Conservation (phyloP, 2,113 vertebrate species). For the Lipotes vexillifer region DNA sequence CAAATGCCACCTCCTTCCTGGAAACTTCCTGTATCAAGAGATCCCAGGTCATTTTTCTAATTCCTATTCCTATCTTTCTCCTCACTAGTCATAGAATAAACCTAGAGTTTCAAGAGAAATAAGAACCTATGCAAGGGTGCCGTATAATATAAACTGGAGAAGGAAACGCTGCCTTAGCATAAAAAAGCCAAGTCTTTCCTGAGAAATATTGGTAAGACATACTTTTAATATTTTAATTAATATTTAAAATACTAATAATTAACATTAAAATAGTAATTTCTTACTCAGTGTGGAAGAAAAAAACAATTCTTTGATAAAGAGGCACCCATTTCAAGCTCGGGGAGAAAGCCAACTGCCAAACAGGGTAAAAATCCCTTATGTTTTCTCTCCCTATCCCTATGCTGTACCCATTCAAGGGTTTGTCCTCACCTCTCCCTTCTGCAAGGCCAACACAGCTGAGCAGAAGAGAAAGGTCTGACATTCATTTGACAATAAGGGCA, state of each 20-base stretch:
- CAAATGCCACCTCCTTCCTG: not conserved
- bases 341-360: not conserved
- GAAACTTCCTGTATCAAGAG: not conserved
- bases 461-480: not conserved
- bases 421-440: not conserved
- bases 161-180: not conserved
- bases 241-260: not conserved
- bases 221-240: not conserved
- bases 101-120: not conserved
- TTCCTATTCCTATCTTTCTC: not conserved
- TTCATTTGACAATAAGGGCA: not conserved
- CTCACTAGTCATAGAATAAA: not conserved
- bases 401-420: not conserved
- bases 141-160: not conserved
- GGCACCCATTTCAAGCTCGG: not conserved
- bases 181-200: not conserved
- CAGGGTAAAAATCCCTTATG: not conserved
- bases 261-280: not conserved
- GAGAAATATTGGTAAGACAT: not conserved
- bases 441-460: not conserved
- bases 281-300: conserved; percentile 5
- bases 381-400: not conserved
- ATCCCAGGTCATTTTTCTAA: not conserved
- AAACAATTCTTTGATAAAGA: conserved; percentile 8
- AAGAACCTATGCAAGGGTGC: not conserved